Evolutionary conservation across 2,113 vertebrate genomes (phyloP).

Genomic region (Paramormyrops kingsleyae): DNA sequence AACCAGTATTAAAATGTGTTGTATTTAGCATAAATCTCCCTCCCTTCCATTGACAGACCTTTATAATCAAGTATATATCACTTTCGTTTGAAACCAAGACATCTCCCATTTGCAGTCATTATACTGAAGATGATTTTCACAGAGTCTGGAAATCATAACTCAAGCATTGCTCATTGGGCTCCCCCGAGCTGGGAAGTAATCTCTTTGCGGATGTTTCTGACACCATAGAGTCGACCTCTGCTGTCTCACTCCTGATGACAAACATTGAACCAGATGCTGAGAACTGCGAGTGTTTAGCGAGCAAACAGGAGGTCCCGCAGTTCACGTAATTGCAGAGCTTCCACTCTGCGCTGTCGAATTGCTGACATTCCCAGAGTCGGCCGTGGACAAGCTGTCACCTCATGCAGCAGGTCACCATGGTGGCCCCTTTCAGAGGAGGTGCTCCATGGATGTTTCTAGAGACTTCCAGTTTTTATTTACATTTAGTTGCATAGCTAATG

Average conservation of each 20-base stretch:
- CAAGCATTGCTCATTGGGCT: not conserved
- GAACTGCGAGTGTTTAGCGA: not conserved
- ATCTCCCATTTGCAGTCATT: not conserved
- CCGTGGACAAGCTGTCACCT: not conserved
- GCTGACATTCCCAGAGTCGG: not conserved
- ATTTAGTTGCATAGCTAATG: not conserved
- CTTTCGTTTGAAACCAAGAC: not conserved
- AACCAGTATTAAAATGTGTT: slow-evolving; percentile 9
- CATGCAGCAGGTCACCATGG: too few relatives aligned
- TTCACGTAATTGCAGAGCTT: not conserved
- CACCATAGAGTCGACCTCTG: not conserved
- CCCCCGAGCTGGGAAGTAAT: not conserved
- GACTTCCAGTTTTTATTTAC: not conserved
- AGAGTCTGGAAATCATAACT: not conserved
- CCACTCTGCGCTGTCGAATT: not conserved
- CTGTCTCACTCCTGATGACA: not conserved
- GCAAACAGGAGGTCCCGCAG: slow-evolving; percentile 11
- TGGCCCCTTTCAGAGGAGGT: not conserved
- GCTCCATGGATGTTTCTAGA: not conserved
- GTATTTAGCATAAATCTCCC: not conserved
- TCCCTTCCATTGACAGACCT: not conserved
- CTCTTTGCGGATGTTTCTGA: not conserved
- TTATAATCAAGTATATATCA: not conserved
- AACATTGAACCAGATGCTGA: slow-evolving; percentile 17
- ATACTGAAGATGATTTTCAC: not conserved